These are phyloP conservation scores for Calephelis virginiensis DNA, from an alignment of 1,140 invertebrate species.

Conservation along the genomic window DNA sequence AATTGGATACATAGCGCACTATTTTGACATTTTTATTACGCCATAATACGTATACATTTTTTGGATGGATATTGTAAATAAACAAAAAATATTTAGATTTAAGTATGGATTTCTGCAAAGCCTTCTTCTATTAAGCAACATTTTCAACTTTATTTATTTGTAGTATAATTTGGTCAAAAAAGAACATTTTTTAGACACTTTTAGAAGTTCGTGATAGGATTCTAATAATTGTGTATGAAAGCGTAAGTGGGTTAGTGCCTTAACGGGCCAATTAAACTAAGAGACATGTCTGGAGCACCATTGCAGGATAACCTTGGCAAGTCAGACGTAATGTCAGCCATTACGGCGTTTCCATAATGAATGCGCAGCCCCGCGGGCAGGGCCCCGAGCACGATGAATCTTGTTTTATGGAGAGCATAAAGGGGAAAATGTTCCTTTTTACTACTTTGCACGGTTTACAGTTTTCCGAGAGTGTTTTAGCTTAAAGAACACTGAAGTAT, in stretches of 20 bases:
- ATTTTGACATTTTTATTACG: too few species aligned
- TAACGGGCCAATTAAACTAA: neutral
- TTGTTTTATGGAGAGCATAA: conserved; percentile 14
- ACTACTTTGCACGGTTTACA: conserved; percentile 7
- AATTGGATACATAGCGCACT: too few species aligned
- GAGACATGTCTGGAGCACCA: conserved; percentile 18
- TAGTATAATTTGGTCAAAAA: too few species aligned
- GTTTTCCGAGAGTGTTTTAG: conserved; percentile 12
- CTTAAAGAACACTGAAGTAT: conserved; percentile 7
- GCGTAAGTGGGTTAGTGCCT: neutral
- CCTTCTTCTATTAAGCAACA: too few species aligned
- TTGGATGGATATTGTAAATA: too few species aligned
- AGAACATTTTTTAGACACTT: too few species aligned
- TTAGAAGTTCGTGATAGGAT: too few species aligned
- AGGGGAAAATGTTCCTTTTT: conserved; percentile 6
- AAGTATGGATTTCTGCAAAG: too few species aligned
- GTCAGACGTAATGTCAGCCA: conserved; percentile 30
- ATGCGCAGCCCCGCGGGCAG: conserved; percentile 18
- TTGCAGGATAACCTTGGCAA: conserved; percentile 22
- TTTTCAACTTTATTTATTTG: too few species aligned
- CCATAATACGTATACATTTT: too few species aligned
- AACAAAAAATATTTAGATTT: too few species aligned
- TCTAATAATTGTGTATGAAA: neutral
- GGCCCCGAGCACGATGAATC: conserved; percentile 20
- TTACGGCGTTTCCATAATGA: conserved; percentile 34